Evolutionary conservation across 2,113 vertebrate genomes (phyloP).

Genomic region (Nothoprocta pentlandii): DNA sequence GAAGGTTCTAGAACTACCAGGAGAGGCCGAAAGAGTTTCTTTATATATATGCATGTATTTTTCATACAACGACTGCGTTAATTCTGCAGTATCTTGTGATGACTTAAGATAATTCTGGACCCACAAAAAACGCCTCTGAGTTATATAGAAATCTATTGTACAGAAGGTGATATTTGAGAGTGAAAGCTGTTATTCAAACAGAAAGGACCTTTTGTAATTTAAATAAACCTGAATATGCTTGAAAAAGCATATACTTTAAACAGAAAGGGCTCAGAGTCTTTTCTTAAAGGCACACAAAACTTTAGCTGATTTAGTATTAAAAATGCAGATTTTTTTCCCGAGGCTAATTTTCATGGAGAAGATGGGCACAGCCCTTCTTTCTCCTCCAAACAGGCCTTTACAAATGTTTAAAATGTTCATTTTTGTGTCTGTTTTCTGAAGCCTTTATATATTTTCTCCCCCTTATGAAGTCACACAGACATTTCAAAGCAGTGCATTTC

Average conservation of each 20-base stretch:
- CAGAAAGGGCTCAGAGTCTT: neutral
- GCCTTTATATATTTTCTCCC: neutral
- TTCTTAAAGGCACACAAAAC: neutral
- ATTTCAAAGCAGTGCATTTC: neutral
- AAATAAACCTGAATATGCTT: slow-evolving; percentile 25
- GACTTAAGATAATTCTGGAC: neutral
- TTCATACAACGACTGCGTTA: neutral
- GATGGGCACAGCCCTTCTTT: neutral
- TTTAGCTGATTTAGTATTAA: slow-evolving; percentile 11
- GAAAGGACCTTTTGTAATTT: slow-evolving; percentile 28
- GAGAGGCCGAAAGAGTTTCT: neutral
- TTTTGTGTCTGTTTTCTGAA: slow-evolving; percentile 1
- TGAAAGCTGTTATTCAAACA: slow-evolving; percentile 37
- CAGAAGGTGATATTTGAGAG: neutral
- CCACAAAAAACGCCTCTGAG: fast-evolving
- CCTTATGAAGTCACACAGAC: neutral
- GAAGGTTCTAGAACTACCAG: neutral
- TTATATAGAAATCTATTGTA: neutral
- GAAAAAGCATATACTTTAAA: neutral
- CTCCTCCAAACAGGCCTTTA: neutral
- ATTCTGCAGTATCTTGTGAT: neutral
- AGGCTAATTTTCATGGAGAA: slow-evolving; percentile 15
- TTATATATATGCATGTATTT: neutral
- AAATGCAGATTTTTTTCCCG: neutral
- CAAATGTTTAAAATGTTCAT: neutral